These are phyloP conservation scores for Varroa destructor DNA, from an alignment of 1,140 invertebrate genomes.

Conservation along the genomic window DNA sequence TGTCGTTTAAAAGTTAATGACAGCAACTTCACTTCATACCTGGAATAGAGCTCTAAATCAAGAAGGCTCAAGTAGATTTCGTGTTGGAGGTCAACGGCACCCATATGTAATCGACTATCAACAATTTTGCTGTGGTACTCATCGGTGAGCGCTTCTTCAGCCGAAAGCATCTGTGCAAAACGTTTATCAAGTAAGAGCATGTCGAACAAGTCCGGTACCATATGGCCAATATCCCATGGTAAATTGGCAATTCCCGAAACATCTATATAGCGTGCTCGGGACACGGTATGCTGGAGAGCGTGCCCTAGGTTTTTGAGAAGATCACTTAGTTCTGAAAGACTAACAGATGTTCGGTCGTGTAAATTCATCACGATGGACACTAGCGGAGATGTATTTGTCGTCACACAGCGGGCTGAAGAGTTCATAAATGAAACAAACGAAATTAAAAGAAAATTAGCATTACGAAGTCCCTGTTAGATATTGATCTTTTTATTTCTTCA, in stretches of 20 bases:
- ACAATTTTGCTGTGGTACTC: conserved; percentile 52
- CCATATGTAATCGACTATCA: conserved; percentile 50
- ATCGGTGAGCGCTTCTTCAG: conserved; percentile 53
- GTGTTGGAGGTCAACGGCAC: conserved; percentile 59
- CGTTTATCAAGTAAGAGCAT: conserved; percentile 22
- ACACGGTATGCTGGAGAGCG: conserved; percentile 63
- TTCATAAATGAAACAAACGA: background rate
- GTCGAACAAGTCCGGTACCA: conserved; percentile 54
- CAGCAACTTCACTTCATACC: conserved; percentile 40
- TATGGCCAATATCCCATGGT: conserved; percentile 75
- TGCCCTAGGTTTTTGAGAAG: conserved; percentile 56
- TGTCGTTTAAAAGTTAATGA: conserved; percentile 25
- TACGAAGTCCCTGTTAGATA: too few relatives aligned
- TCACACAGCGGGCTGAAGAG: conserved; percentile 46
- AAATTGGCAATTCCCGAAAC: conserved; percentile 67
- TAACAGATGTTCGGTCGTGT: conserved; percentile 1
- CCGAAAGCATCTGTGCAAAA: conserved; percentile 41
- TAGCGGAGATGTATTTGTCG: conserved; percentile 51
- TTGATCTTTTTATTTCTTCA: too few relatives aligned
- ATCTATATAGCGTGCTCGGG: conserved; percentile 62
- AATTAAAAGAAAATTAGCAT: conserved; percentile 15
- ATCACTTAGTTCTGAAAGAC: conserved; percentile 27
- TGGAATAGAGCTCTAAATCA: conserved; percentile 68
- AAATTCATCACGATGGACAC: conserved; percentile 59
- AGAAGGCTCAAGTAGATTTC: conserved; percentile 66